phyloP scores from a whole-genome alignment of 1,140 invertebrate species.

The Chrysoperla carnea region DNA sequence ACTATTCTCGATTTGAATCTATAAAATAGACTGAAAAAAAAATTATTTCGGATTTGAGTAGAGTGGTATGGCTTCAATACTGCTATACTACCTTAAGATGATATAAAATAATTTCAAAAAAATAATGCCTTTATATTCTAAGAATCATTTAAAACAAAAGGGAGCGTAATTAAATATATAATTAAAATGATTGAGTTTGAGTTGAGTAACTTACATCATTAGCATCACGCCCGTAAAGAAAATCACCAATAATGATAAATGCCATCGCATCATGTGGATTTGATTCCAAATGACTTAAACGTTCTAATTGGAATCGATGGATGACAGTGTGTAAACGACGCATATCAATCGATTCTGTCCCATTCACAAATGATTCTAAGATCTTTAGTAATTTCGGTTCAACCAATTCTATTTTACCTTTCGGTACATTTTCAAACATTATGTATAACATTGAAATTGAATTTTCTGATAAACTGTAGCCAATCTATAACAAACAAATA shows the following conservation, averaged over 20 bases:
- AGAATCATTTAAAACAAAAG: too few relatives aligned
- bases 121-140: too few relatives aligned
- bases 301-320: conserved; percentile 50
- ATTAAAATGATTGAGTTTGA: too few relatives aligned
- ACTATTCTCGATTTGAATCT: too few relatives aligned
- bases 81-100: too few relatives aligned
- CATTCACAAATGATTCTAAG: conserved; percentile 29
- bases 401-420: conserved; percentile 41
- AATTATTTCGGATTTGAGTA: too few relatives aligned
- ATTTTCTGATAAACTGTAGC: conserved; percentile 51
- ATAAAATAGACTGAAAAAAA: too few relatives aligned
- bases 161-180: too few relatives aligned
- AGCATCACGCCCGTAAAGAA: conserved; percentile 58
- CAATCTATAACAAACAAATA: conserved; percentile 31
- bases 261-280: conserved; percentile 57
- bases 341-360: conserved; percentile 48
- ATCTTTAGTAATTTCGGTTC: conserved; percentile 37
- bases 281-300: conserved; percentile 52
- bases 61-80: too few relatives aligned
- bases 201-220: conserved; percentile 50
- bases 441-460: conserved; percentile 48
- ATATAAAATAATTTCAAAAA: too few relatives aligned
- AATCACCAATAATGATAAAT: conserved; percentile 60
- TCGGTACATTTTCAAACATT: conserved; percentile 59
- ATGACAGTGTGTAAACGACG: conserved; percentile 53